A percentile compares a stretch with the other conserved stretches of the same genome.
phyloP scores from a whole-genome alignment of 2,797 vertebrate species.

The Oreonectes daqikongensis region DNA sequence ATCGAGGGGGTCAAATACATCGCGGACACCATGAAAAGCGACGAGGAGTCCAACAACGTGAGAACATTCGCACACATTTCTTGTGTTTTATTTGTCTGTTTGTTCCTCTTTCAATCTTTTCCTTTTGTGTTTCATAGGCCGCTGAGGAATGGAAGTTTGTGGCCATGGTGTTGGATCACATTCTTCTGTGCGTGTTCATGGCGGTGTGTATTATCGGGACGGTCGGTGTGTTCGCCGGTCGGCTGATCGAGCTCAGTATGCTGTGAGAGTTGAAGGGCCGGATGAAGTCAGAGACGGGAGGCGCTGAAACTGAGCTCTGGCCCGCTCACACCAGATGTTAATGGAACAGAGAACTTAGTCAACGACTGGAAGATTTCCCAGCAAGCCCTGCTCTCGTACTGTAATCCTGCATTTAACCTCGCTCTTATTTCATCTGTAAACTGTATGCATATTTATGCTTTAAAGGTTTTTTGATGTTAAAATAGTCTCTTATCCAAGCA shows the following conservation, averaged over 20 bases:
- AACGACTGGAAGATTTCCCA: slow-evolving; percentile 57
- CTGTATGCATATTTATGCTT: neutral
- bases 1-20: slow-evolving; percentile 97
- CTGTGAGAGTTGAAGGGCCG: slow-evolving; percentile 66
- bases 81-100: neutral
- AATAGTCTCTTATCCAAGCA: neutral
- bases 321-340: slow-evolving; percentile 11
- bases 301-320: neutral
- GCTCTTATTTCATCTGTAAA: neutral
- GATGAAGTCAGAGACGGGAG: slow-evolving; percentile 15
- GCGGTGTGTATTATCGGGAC: slow-evolving; percentile 92
- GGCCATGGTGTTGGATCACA: slow-evolving; percentile 95
- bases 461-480: neutral
- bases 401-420: neutral
- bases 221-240: slow-evolving; percentile 88
- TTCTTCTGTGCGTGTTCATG: slow-evolving; percentile 95
- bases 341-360: neutral
- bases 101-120: neutral
- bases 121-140: slow-evolving; percentile 75
- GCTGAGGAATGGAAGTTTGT: slow-evolving; percentile 98
- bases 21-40: slow-evolving; percentile 92
- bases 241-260: slow-evolving; percentile 91
- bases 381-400: neutral
- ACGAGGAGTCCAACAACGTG: slow-evolving; percentile 92
- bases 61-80: slow-evolving; percentile 55